Conservation (phyloP, 92 coral and sea anemone genomes). For the Porites evermanni region DNA sequence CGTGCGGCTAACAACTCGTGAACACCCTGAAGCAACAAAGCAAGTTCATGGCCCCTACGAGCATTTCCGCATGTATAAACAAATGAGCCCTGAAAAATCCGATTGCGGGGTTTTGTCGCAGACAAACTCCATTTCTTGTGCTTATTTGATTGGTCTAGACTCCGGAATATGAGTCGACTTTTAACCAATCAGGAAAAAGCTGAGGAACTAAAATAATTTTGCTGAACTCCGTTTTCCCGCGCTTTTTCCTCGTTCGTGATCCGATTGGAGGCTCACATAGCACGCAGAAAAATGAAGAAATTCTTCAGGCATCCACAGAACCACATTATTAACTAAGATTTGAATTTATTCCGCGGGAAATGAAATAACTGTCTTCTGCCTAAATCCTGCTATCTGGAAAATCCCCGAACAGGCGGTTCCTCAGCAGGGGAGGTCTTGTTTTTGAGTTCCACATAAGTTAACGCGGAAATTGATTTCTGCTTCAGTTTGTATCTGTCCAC, state of each 20-base stretch:
- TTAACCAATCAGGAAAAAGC: neutral
- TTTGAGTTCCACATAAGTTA: constrained; percentile 49
- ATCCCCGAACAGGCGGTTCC: constrained; percentile 64
- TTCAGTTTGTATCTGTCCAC: constrained; percentile 90
- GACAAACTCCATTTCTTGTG: too few relatives aligned
- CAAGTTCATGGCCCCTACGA: neutral
- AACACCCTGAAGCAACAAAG: neutral
- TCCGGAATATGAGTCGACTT: neutral
- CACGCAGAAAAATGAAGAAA: too few relatives aligned
- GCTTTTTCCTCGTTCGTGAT: too few relatives aligned
- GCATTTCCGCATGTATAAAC: too few relatives aligned
- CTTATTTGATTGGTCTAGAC: too few relatives aligned
- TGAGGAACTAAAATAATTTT: neutral
- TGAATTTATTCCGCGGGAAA: too few relatives aligned
- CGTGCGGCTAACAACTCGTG: neutral
- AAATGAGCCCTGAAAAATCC: too few relatives aligned
- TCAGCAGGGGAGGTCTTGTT: constrained; percentile 28
- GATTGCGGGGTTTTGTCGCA: too few relatives aligned
- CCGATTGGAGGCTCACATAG: neutral
- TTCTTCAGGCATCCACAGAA: too few relatives aligned
- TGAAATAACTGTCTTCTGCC: too few relatives aligned
- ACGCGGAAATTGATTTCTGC: constrained; percentile 81
- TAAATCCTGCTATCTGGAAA: constrained; percentile 48
- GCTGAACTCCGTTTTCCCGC: too few relatives aligned
- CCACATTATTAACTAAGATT: too few relatives aligned